A percentile compares a stretch with the other conserved stretches of the same genome.
Evolutionary conservation across 2,113 vertebrate species (phyloP).

Genomic region (Ceratotherium simum): DNA sequence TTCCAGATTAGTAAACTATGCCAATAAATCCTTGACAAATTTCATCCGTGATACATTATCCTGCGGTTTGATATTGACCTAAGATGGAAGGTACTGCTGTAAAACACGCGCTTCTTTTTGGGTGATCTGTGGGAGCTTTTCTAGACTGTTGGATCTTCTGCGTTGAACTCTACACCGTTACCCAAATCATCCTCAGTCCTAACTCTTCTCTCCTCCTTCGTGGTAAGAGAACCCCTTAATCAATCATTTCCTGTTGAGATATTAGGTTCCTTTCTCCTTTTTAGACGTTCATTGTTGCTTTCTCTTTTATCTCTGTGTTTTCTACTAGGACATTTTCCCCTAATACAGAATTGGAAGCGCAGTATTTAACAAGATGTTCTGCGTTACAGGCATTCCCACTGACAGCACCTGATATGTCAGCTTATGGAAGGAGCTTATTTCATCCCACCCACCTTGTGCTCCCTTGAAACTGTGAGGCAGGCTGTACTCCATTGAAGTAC

Average conservation of each 20-base stretch:
- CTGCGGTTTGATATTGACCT: slow-evolving; percentile 46
- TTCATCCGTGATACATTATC: background rate
- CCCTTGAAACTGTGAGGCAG: slow-evolving; percentile 83
- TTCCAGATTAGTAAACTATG: slow-evolving; percentile 74
- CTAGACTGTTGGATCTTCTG: background rate
- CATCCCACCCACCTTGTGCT: slow-evolving; percentile 88
- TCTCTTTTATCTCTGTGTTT: slow-evolving; percentile 38
- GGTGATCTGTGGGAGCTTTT: slow-evolving; percentile 30
- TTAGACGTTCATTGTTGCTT: background rate
- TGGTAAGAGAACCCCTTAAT: background rate
- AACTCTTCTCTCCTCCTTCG: background rate
- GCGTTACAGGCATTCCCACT: slow-evolving; percentile 57
- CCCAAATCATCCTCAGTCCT: slow-evolving; percentile 12
- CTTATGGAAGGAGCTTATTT: slow-evolving; percentile 72
- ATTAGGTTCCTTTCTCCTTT: background rate
- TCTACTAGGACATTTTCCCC: slow-evolving; percentile 74
- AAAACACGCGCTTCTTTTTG: slow-evolving; percentile 3
- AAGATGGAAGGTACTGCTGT: background rate
- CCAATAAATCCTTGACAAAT: background rate
- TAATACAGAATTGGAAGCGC: slow-evolving; percentile 69
- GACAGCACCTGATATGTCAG: slow-evolving; percentile 81
- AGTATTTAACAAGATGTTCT: slow-evolving; percentile 81
- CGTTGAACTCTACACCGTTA: background rate
- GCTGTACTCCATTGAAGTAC: slow-evolving; percentile 81
- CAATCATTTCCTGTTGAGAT: background rate